A percentile compares a stretch with the other conserved stretches of the same genome.
Evolutionary conservation across 2,888 invertebrate genomes (phyloP).

Genomic region (Diaprepes abbreviatus): DNA sequence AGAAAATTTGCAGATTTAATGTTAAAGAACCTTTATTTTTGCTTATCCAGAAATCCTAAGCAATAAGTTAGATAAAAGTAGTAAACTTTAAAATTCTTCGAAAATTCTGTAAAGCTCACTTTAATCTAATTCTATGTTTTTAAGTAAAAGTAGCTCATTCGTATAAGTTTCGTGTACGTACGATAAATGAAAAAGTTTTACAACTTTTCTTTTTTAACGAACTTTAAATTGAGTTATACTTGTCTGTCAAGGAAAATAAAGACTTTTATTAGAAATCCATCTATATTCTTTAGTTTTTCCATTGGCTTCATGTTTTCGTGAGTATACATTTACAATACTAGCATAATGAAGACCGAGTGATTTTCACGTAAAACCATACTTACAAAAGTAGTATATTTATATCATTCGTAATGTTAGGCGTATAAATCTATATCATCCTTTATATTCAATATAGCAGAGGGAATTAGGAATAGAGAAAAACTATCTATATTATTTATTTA

Average conservation of each 20-base stretch:
- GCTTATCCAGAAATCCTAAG: background rate
- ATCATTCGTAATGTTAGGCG: no score
- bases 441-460: no score
- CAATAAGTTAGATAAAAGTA: background rate
- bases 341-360: no score
- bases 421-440: no score
- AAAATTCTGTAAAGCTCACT: background rate
- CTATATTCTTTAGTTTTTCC: no score
- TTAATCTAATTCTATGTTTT: constrained; percentile 7
- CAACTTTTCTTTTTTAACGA: constrained; percentile 4
- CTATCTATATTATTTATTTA: no score
- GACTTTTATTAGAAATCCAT: background rate
- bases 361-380: no score
- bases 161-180: constrained; percentile 2
- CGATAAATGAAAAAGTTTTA: constrained; percentile 1
- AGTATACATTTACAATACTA: no score
- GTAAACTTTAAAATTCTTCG: background rate
- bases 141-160: constrained; percentile 6
- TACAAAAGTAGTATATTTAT: no score
- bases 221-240: background rate
- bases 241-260: background rate
- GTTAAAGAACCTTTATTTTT: background rate
- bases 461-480: no score
- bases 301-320: no score
- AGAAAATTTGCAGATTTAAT: no score